Conservation (phyloP, 2,113 vertebrate species). For the Saccopteryx bilineata region DNA sequence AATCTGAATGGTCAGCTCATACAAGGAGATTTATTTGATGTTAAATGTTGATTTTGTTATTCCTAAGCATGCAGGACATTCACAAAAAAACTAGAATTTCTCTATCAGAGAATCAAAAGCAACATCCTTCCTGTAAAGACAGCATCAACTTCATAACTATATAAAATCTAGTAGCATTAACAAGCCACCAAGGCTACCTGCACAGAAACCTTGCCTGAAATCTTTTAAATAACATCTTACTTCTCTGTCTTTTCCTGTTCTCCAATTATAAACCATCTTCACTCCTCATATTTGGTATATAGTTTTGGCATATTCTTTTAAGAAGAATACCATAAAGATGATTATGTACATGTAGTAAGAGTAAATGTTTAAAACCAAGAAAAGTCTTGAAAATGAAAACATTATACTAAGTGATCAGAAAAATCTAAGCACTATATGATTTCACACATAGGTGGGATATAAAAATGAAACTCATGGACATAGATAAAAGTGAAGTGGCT, state of each 20-base stretch:
- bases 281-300: background rate
- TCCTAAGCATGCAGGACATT: background rate
- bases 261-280: background rate
- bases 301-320: background rate
- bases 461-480: no score
- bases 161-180: background rate
- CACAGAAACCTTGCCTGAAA: background rate
- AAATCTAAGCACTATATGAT: no score
- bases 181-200: background rate
- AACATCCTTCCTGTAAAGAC: background rate
- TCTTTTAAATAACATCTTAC: background rate
- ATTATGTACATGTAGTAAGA: background rate
- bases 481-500: no score
- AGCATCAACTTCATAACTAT: background rate
- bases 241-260: background rate
- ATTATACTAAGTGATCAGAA: no score
- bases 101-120: background rate
- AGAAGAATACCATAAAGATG: background rate
- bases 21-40: background rate
- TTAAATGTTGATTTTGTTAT: background rate
- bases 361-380: constrained; percentile 2
- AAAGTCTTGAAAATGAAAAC: constrained; percentile 20
- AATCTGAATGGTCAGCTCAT: background rate
- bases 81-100: background rate
- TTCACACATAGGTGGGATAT: no score